Base-by-base conservation (phyloP, 2,797 vertebrate genomes). In the Semotilus atromaculatus region DNA sequence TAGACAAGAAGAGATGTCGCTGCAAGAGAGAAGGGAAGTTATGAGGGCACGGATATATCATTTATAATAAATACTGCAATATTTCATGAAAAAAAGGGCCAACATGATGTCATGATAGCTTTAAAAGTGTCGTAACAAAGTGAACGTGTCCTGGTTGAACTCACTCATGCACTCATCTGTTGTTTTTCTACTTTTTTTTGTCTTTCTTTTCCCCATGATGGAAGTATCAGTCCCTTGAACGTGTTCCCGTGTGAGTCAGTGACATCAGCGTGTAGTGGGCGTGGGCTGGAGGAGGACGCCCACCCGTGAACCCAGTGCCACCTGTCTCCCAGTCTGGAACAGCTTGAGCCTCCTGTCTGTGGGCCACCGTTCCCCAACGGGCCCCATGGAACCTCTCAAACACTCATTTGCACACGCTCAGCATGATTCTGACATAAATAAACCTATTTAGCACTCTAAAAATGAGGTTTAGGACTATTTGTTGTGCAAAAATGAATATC, bases 261-360 rank as follows among this genome's bases (percentile, higher is more conserved):
- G 86, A 84, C 67, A 74, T 70, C 40, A 51, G 76, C 60, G 31
- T 21, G 71, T 66, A 77, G 86, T 85, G 85, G 67, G 83, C 75
- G 68, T 66, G 71, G 81, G 83, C 31, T 93, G 90, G 90, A 90
- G 90, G 89, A 90, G 91, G 89, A 88, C 85, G 89, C 89, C 51
- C 93, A 94, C 94, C 94, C 94, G 90, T 92, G 91, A 94, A 93
- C 92, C 91, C 89, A 90, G 91, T 85, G 88, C 95, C 95, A 95
- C 94, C 94, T 96, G 95, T 94, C 73, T 89, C 90, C 90, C 91
- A 89, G 92, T 92, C 92, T 95, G 94, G 88, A 89, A 88, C 88
- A 90, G 90, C 87, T 89, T 80, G 64, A 89, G 89, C 89, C 90
- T 89, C 88, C 86, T 78, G 86, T 88, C 87, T 91, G 91, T 90